These are phyloP conservation scores for Ramphastos sulfuratus DNA, from an alignment of 2,113 vertebrate species.

Conservation along the genomic window DNA sequence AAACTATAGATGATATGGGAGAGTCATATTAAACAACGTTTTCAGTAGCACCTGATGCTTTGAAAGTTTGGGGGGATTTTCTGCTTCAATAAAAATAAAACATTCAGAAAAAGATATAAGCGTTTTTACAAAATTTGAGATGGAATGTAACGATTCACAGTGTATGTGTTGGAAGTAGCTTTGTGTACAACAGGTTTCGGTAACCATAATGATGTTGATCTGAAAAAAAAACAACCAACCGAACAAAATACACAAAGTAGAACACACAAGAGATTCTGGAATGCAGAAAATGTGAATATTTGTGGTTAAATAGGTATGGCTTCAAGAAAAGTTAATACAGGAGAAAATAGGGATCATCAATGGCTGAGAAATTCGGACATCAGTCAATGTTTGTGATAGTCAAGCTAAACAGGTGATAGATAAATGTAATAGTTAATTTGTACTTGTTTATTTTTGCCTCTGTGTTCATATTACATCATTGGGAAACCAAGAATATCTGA, in stretches of 20 bases:
- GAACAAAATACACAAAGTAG: not conserved
- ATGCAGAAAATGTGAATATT: not conserved
- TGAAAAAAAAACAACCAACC: too few species aligned
- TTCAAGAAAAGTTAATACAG: not conserved
- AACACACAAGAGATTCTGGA: not conserved
- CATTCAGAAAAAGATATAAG: not conserved
- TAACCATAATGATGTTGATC: not conserved
- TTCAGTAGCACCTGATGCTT: not conserved
- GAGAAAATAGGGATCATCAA: not conserved
- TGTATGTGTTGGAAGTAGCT: accelerated
- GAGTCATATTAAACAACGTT: not conserved
- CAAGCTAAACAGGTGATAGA: not conserved
- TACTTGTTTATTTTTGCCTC: not conserved
- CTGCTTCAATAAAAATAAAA: not conserved
- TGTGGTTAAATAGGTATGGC: not conserved
- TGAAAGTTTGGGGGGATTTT: not conserved
- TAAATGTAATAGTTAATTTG: not conserved
- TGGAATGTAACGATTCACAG: not conserved
- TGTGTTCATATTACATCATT: not conserved
- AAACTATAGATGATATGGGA: not conserved
- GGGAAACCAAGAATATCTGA: not conserved
- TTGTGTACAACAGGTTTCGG: not conserved
- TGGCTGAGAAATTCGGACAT: not conserved
- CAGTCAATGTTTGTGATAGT: not conserved
- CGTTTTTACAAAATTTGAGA: not conserved